Base-by-base conservation (phyloP, 2,797 vertebrate species). In the Pseudomugil tenellus region DNA sequence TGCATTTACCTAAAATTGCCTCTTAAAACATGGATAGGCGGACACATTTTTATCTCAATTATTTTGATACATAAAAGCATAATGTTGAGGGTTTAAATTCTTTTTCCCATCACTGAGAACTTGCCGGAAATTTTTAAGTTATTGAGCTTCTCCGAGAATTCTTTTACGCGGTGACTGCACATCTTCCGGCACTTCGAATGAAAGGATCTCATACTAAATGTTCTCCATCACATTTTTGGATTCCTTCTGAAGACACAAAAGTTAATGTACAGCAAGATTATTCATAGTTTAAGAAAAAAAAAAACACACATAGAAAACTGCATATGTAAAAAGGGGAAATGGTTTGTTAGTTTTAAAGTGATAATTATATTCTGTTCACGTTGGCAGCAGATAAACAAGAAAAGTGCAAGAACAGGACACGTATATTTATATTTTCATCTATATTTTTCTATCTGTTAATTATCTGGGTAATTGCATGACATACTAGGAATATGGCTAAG, bases 101-200 rank as follows among this genome's bases (percentile, higher is more conserved):
- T 43, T 43, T 2, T 43, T 43, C 4, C 19, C 6, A 19, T 14
- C 32, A 19, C 51, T 46, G 14, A 0, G 13, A 28, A 52, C 67
- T 46, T 51, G 86, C 89, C 89, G 46, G 85, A 80, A 70, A 77
- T 9, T 0, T 4, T 19, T 1, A 72, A 19, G n/a, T 35, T 13
- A 3, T 77, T 41, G 3, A 90, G 65, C 72, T 60, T 80, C 41
- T 58, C 1, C 0, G 0, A 63, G 26, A 90, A 69, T 6, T 0
- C 25, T 21, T 62, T 6, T 1, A 90, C 13, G 0, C 2, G 28
- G 19, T 2, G 3, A 21, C 3, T 11, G 58, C 58, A 58, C 80
- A 86, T 86, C 0, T 12, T 84, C 69, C n/a, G 11, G 19, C 19
- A 48, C 0, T 13, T 34, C 7, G 2, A 1, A 1, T 10, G 7